phyloP scores from a whole-genome alignment of 2,797 vertebrate genomes.

The Glossophaga mutica region DNA sequence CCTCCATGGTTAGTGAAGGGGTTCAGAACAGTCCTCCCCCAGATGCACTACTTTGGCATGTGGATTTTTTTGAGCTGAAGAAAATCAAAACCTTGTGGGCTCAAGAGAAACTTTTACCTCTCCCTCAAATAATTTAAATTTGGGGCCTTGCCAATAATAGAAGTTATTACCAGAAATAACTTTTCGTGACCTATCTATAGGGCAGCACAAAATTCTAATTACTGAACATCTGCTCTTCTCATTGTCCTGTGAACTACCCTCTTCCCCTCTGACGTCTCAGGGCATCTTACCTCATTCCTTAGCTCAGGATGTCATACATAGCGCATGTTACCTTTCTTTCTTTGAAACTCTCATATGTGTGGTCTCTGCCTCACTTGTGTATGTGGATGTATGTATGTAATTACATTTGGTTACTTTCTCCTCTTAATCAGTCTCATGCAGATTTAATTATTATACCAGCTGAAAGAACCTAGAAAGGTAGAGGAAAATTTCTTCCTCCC shows the following conservation, averaged over 20 bases:
- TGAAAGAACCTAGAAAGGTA: background rate
- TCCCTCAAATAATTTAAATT: background rate
- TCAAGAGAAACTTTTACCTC: background rate
- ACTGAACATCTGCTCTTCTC: background rate
- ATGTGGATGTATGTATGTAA: background rate
- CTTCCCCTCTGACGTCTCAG: background rate
- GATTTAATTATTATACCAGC: background rate
- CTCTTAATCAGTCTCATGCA: background rate
- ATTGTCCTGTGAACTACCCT: background rate
- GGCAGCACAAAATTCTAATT: background rate
- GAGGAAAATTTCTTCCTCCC: background rate
- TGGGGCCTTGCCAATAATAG: background rate
- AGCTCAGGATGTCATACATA: background rate
- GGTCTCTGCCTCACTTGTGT: background rate
- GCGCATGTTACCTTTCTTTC: background rate
- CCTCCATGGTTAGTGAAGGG: background rate
- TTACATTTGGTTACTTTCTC: background rate
- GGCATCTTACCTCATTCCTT: background rate
- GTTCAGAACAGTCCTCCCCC: background rate
- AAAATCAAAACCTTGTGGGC: background rate
- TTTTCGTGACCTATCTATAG: background rate
- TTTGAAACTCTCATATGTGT: background rate
- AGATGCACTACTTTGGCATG: background rate
- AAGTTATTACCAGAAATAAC: background rate
- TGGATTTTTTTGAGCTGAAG: background rate